A percentile compares a stretch with the other conserved stretches of the same genome.
These are phyloP conservation scores for Manis crassicaudata DNA, from an alignment of 2,797 vertebrate genomes.

Conservation along the genomic window DNA sequence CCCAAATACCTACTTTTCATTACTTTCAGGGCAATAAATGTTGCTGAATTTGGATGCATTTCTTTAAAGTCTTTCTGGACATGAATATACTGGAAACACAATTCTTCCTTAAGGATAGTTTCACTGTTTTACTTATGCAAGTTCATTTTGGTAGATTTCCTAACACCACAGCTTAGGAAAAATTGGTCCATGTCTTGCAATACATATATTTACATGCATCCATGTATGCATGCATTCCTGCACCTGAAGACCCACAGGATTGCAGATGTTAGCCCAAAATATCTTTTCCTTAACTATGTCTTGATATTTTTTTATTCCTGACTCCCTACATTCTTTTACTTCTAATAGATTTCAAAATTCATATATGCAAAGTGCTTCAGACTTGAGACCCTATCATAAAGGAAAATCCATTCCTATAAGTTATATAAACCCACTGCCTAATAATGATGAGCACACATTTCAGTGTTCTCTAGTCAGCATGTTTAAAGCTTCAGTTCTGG, in stretches of 20 bases:
- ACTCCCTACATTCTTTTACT: not conserved
- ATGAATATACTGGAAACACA: not conserved
- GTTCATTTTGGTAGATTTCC: not conserved
- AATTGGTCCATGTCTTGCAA: not conserved
- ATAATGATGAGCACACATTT: no score
- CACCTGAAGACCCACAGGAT: not conserved
- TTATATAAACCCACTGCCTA: not conserved
- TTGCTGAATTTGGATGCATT: not conserved
- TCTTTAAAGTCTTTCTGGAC: not conserved
- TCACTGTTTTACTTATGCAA: not conserved
- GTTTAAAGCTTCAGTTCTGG: not conserved
- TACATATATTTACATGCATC: not conserved
- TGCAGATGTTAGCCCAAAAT: not conserved
- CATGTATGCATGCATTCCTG: accelerated
- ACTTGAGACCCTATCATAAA: not conserved
- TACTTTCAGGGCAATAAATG: not conserved
- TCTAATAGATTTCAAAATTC: not conserved
- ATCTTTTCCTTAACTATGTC: not conserved
- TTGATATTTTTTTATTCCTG: not conserved
- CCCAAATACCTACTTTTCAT: not conserved
- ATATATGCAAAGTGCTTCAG: not conserved
- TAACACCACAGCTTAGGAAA: not conserved
- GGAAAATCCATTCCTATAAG: not conserved
- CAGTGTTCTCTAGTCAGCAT: not conserved
- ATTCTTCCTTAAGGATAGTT: not conserved